Conservation (phyloP, 2,797 vertebrate species). For the Tragopan temminckii region DNA sequence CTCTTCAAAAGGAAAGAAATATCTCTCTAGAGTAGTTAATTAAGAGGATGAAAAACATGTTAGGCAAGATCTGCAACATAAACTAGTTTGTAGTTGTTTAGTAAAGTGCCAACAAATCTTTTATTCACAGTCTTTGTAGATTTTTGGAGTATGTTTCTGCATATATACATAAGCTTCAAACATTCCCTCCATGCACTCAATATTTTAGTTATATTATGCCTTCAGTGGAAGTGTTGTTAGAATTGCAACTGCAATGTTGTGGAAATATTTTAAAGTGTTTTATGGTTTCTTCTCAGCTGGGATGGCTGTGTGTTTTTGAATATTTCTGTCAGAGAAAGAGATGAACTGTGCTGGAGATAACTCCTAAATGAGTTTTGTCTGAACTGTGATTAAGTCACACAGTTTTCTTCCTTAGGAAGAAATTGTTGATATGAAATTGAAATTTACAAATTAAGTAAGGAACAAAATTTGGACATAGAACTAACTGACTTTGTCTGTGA, state of each 20-base stretch:
- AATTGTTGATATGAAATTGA: not conserved
- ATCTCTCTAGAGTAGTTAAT: not conserved
- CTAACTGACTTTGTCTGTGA: not conserved
- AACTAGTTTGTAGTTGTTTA: not conserved
- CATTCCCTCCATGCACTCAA: not conserved
- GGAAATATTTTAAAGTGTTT: not conserved
- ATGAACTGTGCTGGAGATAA: not conserved
- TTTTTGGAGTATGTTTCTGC: not conserved
- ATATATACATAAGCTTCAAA: not conserved
- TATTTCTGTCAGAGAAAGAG: not conserved
- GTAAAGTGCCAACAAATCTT: constrained; percentile 12
- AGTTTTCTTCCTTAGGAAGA: not conserved
- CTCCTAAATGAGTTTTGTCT: not conserved
- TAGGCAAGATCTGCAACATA: constrained; percentile 8
- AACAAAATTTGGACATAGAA: not conserved
- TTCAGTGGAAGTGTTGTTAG: not conserved
- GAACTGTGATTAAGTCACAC: constrained; percentile 4
- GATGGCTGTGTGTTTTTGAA: not conserved
- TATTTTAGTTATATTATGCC: not conserved
- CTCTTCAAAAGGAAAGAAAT: not conserved
- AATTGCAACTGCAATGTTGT: not conserved
- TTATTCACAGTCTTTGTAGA: not conserved
- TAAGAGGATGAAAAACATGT: not conserved
- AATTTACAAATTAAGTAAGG: not conserved
- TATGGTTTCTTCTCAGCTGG: not conserved